Percentiles rank a stretch among this genome's conserved stretches.
These are phyloP conservation scores for Hippocampus mohnikei DNA, from an alignment of 2,113 vertebrate genomes.

Conservation along the genomic window DNA sequence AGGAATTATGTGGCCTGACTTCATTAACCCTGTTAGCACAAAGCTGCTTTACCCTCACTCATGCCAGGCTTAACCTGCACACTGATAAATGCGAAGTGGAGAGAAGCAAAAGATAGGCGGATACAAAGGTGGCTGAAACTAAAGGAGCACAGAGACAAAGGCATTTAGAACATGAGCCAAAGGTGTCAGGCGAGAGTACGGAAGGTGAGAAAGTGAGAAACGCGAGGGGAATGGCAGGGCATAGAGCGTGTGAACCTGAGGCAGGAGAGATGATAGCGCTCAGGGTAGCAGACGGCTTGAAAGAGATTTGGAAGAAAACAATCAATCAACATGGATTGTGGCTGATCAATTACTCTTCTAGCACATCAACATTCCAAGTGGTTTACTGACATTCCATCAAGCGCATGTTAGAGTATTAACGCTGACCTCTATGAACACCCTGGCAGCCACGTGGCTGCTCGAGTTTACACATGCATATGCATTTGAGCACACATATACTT, in stretches of 20 bases:
- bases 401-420: slow-evolving; percentile 45
- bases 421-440: slow-evolving; percentile 38
- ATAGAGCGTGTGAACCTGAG: slow-evolving; percentile 61
- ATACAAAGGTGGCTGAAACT: slow-evolving; percentile 31
- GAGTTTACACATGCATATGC: slow-evolving; percentile 32
- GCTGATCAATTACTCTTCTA: slow-evolving; percentile 51
- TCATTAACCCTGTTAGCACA: slow-evolving; percentile 68
- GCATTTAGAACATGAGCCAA: slow-evolving; percentile 35
- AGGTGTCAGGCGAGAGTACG: slow-evolving; percentile 30
- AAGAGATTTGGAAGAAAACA: slow-evolving; percentile 50
- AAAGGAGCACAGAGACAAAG: slow-evolving; percentile 31
- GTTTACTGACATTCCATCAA: slow-evolving; percentile 29
- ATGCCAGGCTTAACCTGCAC: slow-evolving; percentile 57
- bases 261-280: slow-evolving; percentile 23
- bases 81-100: slow-evolving; percentile 40
- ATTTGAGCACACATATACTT: slow-evolving; percentile 28
- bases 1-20: slow-evolving; percentile 59
- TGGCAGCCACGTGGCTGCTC: slow-evolving; percentile 15
- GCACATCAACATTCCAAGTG: slow-evolving; percentile 43
- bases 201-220: slow-evolving; percentile 15
- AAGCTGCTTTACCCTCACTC: slow-evolving; percentile 64
- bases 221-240: slow-evolving; percentile 19
- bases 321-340: slow-evolving; percentile 61
- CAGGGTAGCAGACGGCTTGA: slow-evolving; percentile 52
- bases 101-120: slow-evolving; percentile 23